A percentile compares a stretch with the other conserved stretches of the same genome.
These are phyloP conservation scores for Notolabrus celidotus DNA, from an alignment of 2,797 vertebrate genomes.

Conservation along the genomic window DNA sequence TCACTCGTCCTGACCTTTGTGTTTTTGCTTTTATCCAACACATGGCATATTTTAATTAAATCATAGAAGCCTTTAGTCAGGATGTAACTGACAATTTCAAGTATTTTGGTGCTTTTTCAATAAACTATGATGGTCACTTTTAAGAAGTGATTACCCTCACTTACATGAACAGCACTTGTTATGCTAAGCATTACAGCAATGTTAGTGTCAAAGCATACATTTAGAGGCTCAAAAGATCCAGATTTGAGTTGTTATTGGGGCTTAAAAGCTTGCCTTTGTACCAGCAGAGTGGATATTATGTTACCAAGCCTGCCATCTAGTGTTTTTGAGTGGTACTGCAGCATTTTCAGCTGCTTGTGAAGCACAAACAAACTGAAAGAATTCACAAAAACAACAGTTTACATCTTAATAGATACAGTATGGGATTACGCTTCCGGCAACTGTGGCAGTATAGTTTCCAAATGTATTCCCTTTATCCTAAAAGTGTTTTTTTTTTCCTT, in stretches of 20 bases:
- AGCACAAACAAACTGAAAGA: not conserved
- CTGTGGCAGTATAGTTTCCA: too few species aligned
- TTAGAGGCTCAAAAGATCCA: not conserved
- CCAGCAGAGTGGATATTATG: slow-evolving; percentile 15
- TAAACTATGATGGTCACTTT: not conserved
- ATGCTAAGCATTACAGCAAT: slow-evolving; percentile 1
- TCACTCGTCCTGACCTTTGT: slow-evolving; percentile 41
- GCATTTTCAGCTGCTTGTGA: not conserved
- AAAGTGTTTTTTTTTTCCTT: not conserved
- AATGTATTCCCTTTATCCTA: too few species aligned
- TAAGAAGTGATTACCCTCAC: not conserved
- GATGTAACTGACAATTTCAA: not conserved
- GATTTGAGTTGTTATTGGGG: slow-evolving; percentile 11
- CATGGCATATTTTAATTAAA: not conserved
- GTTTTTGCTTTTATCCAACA: not conserved
- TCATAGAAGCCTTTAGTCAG: not conserved
- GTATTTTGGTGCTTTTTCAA: not conserved
- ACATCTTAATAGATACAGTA: not conserved
- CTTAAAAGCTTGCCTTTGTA: not conserved
- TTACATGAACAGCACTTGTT: not conserved
- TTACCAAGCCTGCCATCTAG: slow-evolving; percentile 78
- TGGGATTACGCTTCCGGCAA: not conserved
- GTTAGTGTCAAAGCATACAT: slow-evolving; percentile 20
- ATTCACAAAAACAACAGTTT: not conserved
- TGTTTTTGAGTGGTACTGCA: slow-evolving; percentile 49